Conservation (phyloP, 2,888 invertebrate species). For the Pomacea canaliculata region DNA sequence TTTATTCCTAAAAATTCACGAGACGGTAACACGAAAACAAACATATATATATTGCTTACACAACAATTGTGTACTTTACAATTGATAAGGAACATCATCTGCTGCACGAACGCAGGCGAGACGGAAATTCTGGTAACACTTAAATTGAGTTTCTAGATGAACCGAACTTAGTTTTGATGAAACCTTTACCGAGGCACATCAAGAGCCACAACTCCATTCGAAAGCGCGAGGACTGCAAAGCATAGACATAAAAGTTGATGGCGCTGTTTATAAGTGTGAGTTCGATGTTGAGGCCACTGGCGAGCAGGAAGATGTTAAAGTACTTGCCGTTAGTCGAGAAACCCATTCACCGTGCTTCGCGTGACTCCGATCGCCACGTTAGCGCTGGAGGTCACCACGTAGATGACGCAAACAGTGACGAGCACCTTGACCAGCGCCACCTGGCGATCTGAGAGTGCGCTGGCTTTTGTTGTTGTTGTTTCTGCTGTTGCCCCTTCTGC, state of each 20-base stretch:
- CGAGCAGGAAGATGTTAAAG: constrained; percentile 9
- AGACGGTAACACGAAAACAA: no score
- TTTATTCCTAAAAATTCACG: no score
- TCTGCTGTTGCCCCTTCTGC: neutral
- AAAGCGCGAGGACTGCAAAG: constrained; percentile 6
- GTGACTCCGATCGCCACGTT: constrained; percentile 5
- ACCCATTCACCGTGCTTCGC: neutral
- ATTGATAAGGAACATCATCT: no score
- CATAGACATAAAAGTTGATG: constrained; percentile 20
- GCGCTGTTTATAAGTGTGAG: constrained; percentile 12
- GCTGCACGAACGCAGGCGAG: no score
- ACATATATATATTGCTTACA: no score
- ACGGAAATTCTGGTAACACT: no score
- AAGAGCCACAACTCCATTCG: neutral
- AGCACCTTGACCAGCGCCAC: neutral
- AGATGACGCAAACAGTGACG: constrained; percentile 3
- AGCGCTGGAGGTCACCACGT: constrained; percentile 8
- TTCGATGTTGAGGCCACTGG: neutral
- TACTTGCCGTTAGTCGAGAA: constrained; percentile 7
- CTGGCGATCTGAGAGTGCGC: neutral
- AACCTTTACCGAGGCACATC: no score
- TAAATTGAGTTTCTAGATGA: no score
- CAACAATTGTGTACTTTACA: no score
- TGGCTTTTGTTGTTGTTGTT: no score
- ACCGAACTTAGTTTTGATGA: no score